Evolutionary conservation across 2,797 vertebrate species (phyloP).

Genomic region (Myiotriccus ornatus): DNA sequence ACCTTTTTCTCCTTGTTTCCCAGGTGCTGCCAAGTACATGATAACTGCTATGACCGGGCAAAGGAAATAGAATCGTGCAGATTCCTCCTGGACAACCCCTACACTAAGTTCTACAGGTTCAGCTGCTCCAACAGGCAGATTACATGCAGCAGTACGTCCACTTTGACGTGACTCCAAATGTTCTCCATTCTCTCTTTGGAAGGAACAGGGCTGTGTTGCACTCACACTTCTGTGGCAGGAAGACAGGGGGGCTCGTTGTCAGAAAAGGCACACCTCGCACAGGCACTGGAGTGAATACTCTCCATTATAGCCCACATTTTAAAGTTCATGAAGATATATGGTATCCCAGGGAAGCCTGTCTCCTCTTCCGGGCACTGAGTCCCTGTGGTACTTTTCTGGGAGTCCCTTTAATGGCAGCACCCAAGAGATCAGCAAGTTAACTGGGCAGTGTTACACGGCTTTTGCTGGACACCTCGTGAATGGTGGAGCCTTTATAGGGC

Average conservation of each 20-base stretch:
- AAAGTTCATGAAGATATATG: not conserved
- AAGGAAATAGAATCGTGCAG: not conserved
- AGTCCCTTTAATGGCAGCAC: not conserved
- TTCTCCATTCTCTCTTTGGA: not conserved
- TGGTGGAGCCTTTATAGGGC: fast-evolving
- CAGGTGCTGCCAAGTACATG: conserved; percentile 76
- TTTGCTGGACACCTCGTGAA: fast-evolving
- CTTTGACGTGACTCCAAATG: fast-evolving
- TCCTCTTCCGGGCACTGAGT: not conserved
- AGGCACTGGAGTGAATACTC: fast-evolving
- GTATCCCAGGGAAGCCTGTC: not conserved
- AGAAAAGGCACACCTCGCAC: not conserved
- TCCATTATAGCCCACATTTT: not conserved
- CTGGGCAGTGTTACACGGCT: fast-evolving
- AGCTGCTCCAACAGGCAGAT: conserved; percentile 32
- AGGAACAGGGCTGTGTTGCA: not conserved
- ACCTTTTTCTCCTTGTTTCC: not conserved
- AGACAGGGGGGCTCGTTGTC: no score
- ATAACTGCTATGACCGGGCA: conserved; percentile 55
- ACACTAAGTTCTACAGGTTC: conserved; percentile 34
- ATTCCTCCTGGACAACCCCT: conserved; percentile 64
- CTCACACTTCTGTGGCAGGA: no score
- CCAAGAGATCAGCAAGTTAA: not conserved
- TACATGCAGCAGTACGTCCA: conserved; percentile 69
- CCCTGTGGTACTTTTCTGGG: not conserved